phyloP scores from a whole-genome alignment of 2,797 vertebrate species.

The Sebastes paucispinis region DNA sequence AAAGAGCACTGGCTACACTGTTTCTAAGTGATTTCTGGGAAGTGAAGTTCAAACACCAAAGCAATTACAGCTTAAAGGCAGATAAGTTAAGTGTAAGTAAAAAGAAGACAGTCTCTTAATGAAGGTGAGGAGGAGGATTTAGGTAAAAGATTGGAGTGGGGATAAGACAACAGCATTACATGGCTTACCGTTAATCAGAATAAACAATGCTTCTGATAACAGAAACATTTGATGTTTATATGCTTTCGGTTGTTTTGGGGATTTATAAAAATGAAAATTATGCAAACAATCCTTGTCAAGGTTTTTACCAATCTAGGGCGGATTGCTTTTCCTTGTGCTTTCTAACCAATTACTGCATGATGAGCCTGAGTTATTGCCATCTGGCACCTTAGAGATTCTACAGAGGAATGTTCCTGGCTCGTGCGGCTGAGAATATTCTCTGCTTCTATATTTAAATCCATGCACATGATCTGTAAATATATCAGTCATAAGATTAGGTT shows the following conservation, averaged over 20 bases:
- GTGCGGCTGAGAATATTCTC: slow-evolving; percentile 5
- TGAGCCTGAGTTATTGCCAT: slow-evolving; percentile 54
- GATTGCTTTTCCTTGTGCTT: slow-evolving; percentile 27
- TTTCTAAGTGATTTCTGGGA: background rate
- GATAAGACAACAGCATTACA: background rate
- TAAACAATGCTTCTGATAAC: background rate
- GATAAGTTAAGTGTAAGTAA: background rate
- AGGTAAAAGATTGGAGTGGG: background rate
- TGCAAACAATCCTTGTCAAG: slow-evolving; percentile 12
- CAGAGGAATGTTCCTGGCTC: slow-evolving; percentile 15
- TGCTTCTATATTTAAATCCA: slow-evolving; percentile 14
- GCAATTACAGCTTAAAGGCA: background rate
- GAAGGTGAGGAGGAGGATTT: background rate
- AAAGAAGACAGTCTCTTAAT: slow-evolving; percentile 2
- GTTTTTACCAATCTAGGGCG: slow-evolving; percentile 11
- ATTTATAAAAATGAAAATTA: slow-evolving; percentile 10
- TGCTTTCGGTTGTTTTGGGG: slow-evolving; percentile 3
- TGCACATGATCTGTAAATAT: slow-evolving; percentile 14
- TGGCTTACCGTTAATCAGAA: background rate
- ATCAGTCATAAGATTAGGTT: slow-evolving; percentile 9
- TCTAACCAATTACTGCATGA: slow-evolving; percentile 50
- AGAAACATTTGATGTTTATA: background rate
- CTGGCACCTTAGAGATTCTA: slow-evolving; percentile 37
- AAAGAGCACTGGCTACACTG: background rate
- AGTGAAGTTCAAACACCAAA: slow-evolving; percentile 1